Evolutionary conservation across 2,888 invertebrate genomes (phyloP), one percentile per base, ranked within the genome.

Genomic region (Craniophora ligustri): DNA sequence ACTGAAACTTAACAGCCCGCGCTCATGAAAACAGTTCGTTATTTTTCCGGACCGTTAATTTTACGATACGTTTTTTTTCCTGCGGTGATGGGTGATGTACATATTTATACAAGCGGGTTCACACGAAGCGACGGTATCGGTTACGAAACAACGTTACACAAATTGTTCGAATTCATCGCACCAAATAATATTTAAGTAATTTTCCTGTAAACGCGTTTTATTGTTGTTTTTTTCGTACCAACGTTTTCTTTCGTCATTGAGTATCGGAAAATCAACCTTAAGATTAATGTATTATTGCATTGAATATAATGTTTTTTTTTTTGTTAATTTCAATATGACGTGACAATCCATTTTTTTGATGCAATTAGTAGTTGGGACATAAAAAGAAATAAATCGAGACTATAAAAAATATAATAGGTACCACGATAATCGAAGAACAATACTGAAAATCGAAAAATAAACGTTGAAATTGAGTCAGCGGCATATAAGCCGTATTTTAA

Each of bases 1-100:
- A 23, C 61, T 31, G 32, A 47, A 60, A 66, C 46, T 60, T 53
- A 47, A 66, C 44, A 54, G 32, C 40, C 34, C 44, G 48, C 55
- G 34, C 44, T 3, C 39, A 48, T 38, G 44, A 61, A 45, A 54
- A 61, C 47, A 26, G 31, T 55, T 26, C 47, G 40, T 64, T 61
- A 61, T 67, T 67, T 54, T 64, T 55, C 55, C 67, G 38, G 32
- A 35, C 41, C 62, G 45, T 64, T 64, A 61, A 67, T 62, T 55
- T 35, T 48, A 48, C 31, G 39, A 64, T 46, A 64, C 34, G 36
- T 61, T 64, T 60, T 63, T 61, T 38, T n/a, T n/a, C n/a, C 46
- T 36, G 40, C 10, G 55, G 45, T 42, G 62, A 32, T 40, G 39
- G 23, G 11, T 39, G 47, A 35, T 44, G 30, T 54, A 50, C 49